Evolutionary conservation across 2,888 invertebrate genomes (phyloP), one percentile per base, ranked within the genome.

Genomic region (Clostera curtula): DNA sequence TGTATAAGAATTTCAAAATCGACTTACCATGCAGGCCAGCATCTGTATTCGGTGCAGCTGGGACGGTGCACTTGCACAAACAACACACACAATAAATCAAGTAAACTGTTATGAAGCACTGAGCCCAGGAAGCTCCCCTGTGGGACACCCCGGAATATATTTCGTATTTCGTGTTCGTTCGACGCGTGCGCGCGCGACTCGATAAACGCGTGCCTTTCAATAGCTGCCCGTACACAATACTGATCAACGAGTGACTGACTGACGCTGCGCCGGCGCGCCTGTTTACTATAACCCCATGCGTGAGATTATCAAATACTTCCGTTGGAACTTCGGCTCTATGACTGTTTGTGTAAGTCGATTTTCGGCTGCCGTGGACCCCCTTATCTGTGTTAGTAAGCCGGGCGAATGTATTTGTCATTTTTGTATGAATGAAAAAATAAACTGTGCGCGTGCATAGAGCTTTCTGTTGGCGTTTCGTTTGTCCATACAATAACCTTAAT

Each of bases 341-440:
- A n/a, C n/a, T 0, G 1, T 0, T 0, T 1, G 0, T 0, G 0
- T 40, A 54, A 29, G 33, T 45, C 36, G 3, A 7, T 32, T 56
- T 62, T 67, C 2, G 2, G 5, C 38, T 38, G 32, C 4, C 7
- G 2, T 2, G 7, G 2, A 3, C 5, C 24, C 31, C 42, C 60
- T 69, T 76, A 72, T 75, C 74, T 74, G 75, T 75, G 69, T 77
- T 76, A 65, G 79, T 77, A 68, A 76, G 63, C 64, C 69, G 62
- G 61, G 67, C 68, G 68, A 64, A 69, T 74, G 79, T 75, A 76
- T 80, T 73, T 71, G 76, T 80, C 74, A 70, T 74, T 37, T n/a
- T 68, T 63, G 61, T 65, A 76, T 80, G 82, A 82, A 82, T 82
- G 80, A 74, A 79, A 73, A 71, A 74, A 75, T 75, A 74, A 75